Percentiles rank a stretch among this genome's conserved stretches.
phyloP scores from a whole-genome alignment of 1,140 invertebrate species.

The Aphis craccivora region DNA sequence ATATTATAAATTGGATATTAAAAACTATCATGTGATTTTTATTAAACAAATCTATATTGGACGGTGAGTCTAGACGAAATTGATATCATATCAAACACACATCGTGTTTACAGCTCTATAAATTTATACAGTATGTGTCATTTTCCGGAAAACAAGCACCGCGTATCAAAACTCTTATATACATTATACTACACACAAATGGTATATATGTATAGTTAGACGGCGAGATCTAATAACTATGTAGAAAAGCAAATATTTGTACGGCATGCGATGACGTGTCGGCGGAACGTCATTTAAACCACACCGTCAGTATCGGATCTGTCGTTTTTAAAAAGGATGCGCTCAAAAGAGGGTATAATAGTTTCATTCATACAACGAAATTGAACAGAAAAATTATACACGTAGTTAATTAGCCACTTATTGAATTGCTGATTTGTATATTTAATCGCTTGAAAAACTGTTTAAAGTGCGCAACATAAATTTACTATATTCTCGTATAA shows the following conservation, averaged over 20 bases:
- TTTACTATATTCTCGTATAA: not conserved
- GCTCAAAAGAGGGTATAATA: not conserved
- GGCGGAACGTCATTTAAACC: not conserved
- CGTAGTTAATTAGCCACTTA: not conserved
- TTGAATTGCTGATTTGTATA: not conserved
- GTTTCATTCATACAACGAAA: not conserved
- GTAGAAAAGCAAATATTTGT: slow-evolving; percentile 36
- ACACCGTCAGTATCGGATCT: not conserved
- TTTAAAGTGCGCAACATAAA: not conserved
- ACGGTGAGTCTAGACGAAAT: not conserved
- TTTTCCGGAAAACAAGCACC: not conserved
- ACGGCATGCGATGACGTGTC: not conserved
- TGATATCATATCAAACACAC: not conserved
- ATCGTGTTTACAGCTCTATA: slow-evolving; percentile 1
- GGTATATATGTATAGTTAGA: not conserved
- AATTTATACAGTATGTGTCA: not conserved
- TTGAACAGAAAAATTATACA: not conserved
- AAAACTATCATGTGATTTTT: not conserved
- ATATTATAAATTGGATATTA: not conserved
- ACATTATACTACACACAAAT: too few species aligned
- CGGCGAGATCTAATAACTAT: not conserved
- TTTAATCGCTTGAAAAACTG: not conserved
- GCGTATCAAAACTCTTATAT: not conserved
- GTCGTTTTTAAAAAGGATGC: slow-evolving; percentile 1
- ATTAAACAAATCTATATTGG: not conserved